These are phyloP conservation scores for Ricordea florida DNA, from an alignment of 92 coral and sea anemone genomes.

Conservation along the genomic window DNA sequence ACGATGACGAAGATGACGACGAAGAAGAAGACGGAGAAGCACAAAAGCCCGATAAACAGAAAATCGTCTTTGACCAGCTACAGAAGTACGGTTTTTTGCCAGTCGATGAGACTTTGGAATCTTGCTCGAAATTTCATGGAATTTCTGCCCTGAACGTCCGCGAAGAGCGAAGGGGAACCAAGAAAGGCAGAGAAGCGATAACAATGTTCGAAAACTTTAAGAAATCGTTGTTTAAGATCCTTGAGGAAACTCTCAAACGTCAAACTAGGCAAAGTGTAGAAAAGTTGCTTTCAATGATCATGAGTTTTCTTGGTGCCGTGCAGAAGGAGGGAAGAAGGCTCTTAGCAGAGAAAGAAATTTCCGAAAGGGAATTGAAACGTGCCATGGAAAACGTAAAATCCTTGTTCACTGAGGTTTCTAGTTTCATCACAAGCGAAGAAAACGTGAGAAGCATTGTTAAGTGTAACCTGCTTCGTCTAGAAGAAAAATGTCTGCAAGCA, in stretches of 20 bases:
- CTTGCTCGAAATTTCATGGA: no score
- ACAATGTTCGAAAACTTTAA: constrained; percentile 27
- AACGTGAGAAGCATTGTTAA: neutral
- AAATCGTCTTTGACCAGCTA: no score
- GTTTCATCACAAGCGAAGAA: neutral
- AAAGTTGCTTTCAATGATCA: constrained; percentile 8
- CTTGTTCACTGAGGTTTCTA: neutral
- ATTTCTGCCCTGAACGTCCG: no score
- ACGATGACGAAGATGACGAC: no score
- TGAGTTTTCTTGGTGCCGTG: neutral
- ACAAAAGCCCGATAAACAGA: no score
- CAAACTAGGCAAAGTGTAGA: constrained; percentile 32
- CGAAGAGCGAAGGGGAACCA: neutral
- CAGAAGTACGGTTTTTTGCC: no score
- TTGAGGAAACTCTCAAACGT: constrained; percentile 30
- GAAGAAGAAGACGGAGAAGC: no score
- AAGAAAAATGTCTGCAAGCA: constrained; percentile 5
- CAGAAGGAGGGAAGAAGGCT: neutral
- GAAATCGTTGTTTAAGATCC: constrained; percentile 1
- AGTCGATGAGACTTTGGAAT: no score
- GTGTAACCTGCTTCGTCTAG: neutral
- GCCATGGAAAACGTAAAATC: neutral
- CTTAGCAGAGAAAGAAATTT: neutral
- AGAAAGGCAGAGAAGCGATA: constrained; percentile 10
- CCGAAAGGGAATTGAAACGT: neutral